Percentiles rank a stretch among this genome's conserved stretches.
These are phyloP conservation scores for Drosophila imparisetae DNA, from an alignment of 2,888 invertebrate genomes.

Conservation along the genomic window DNA sequence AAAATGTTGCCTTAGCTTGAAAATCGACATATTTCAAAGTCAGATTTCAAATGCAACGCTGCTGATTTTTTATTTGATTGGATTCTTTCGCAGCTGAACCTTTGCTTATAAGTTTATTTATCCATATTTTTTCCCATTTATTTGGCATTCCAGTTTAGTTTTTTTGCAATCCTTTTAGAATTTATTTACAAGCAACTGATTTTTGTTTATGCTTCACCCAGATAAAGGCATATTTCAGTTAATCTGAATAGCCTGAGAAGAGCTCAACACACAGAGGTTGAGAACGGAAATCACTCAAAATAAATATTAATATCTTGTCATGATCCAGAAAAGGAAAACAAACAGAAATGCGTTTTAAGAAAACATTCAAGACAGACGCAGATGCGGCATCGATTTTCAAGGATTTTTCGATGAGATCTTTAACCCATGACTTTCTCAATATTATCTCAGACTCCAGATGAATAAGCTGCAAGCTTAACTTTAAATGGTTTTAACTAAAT, in stretches of 20 bases:
- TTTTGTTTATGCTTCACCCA: constrained; percentile 46
- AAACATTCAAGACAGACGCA: constrained; percentile 4
- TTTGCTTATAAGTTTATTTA: constrained; percentile 10
- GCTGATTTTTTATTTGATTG: background rate
- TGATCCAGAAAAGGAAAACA: background rate
- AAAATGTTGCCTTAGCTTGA: constrained; percentile 3
- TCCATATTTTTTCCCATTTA: constrained; percentile 1
- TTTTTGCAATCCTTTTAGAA: constrained; percentile 4
- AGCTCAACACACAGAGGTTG: constrained; percentile 14
- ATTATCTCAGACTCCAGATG: background rate
- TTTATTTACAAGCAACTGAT: constrained; percentile 48
- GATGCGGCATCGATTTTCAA: constrained; percentile 28
- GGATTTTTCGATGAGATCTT: background rate
- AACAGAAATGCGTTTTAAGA: constrained; percentile 6
- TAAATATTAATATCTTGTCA: constrained; percentile 7
- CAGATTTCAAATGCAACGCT: background rate
- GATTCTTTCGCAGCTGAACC: background rate
- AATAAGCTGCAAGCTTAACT: constrained; percentile 6
- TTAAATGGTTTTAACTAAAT: constrained; percentile 11
- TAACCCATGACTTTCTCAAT: constrained; percentile 3
- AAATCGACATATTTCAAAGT: constrained; percentile 11
- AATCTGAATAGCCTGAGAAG: constrained; percentile 29
- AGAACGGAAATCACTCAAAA: constrained; percentile 10
- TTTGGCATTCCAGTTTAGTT: constrained; percentile 30
- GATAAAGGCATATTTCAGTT: constrained; percentile 53